A percentile compares a stretch with the other conserved stretches of the same genome.
Conservation (phyloP, 2,113 vertebrate genomes). For the Elaphurus davidianus region DNA sequence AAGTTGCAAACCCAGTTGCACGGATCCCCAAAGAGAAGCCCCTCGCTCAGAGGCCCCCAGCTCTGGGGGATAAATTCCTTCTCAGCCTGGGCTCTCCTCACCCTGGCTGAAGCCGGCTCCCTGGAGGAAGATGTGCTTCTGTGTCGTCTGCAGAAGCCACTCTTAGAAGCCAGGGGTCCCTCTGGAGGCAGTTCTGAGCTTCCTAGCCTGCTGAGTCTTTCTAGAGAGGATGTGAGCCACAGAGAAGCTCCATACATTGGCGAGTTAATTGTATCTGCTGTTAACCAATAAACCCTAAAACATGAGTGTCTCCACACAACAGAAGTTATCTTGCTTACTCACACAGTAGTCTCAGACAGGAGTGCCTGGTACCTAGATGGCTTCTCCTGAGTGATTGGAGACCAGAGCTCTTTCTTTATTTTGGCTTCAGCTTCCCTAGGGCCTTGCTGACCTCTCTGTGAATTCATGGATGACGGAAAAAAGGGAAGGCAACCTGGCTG, state of each 20-base stretch:
- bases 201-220: not conserved
- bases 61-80: not conserved
- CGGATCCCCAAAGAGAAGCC: not conserved
- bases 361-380: not conserved
- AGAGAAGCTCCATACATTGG: fast-evolving
- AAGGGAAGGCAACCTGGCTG: not conserved
- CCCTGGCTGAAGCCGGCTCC: not conserved
- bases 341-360: not conserved
- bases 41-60: fast-evolving
- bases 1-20: not conserved
- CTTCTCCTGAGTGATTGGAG: fast-evolving
- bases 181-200: not conserved
- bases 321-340: too few species aligned
- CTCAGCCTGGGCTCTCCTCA: not conserved
- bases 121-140: not conserved
- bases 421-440: not conserved
- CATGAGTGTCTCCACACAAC: fast-evolving
- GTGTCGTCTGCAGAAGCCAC: not conserved
- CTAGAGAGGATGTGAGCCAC: not conserved
- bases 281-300: not conserved
- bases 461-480: not conserved
- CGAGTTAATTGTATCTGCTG: not conserved
- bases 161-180: not conserved
- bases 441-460: not conserved
- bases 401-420: not conserved